phyloP scores from a whole-genome alignment of 2,797 vertebrate species.

The Gouania willdenowi region DNA sequence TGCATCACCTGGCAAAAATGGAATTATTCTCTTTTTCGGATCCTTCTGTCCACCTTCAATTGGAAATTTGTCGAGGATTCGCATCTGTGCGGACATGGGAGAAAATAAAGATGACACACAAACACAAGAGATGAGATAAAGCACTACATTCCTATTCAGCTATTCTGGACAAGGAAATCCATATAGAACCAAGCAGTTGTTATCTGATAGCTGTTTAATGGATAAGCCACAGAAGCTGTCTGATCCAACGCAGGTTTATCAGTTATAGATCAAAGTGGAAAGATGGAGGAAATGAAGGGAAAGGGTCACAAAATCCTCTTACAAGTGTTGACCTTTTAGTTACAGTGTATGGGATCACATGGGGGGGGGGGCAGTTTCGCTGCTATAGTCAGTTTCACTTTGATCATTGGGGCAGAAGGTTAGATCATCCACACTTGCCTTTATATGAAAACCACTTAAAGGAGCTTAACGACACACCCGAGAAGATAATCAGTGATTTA shows the following conservation, averaged over 20 bases:
- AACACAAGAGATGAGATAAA: not conserved
- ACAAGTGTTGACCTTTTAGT: slow-evolving; percentile 30
- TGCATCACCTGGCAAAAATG: slow-evolving; percentile 89
- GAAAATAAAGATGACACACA: no score
- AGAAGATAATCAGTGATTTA: slow-evolving; percentile 23
- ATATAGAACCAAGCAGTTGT: not conserved
- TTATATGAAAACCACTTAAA: slow-evolving; percentile 23
- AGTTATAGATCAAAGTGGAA: slow-evolving; percentile 18
- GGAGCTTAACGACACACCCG: slow-evolving; percentile 13
- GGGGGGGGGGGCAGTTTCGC: slow-evolving; percentile 43
- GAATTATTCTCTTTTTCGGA: slow-evolving; percentile 94
- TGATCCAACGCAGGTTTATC: slow-evolving; percentile 16
- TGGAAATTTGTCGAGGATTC: slow-evolving; percentile 93
- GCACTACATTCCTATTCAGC: not conserved
- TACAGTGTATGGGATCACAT: slow-evolving; percentile 23
- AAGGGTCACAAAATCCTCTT: slow-evolving; percentile 4
- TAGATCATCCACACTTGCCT: slow-evolving; percentile 30
- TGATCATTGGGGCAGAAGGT: slow-evolving; percentile 38
- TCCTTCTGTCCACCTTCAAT: slow-evolving; percentile 95
- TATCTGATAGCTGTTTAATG: not conserved
- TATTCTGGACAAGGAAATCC: not conserved
- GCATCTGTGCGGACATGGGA: no score
- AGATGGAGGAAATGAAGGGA: slow-evolving; percentile 11
- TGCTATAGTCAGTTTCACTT: slow-evolving; percentile 30
- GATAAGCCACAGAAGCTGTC: slow-evolving; percentile 4